A percentile compares a stretch with the other conserved stretches of the same genome.
Conservation (phyloP, 2,888 invertebrate genomes). For the Lingula anatina region DNA sequence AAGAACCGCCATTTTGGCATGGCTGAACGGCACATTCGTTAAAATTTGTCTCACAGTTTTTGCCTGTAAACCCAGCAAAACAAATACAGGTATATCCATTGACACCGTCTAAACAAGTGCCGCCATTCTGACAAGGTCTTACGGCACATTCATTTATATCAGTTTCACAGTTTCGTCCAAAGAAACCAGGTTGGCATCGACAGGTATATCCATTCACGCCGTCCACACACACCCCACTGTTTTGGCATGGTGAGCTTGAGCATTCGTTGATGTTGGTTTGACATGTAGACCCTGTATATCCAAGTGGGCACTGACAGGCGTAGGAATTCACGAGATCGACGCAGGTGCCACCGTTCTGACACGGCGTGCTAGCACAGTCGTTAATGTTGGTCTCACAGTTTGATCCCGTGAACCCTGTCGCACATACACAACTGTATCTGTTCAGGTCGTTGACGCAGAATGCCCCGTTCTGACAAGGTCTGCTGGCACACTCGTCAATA, state of each 20-base stretch:
- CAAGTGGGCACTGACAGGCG: conserved; percentile 31
- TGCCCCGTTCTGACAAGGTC: conserved; percentile 56
- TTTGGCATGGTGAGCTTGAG: conserved; percentile 9
- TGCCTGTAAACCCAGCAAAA: conserved; percentile 14
- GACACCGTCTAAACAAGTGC: conserved; percentile 11
- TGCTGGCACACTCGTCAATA: conserved; percentile 40
- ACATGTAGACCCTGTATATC: conserved; percentile 30
- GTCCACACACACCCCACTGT: conserved; percentile 11
- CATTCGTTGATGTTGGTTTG: conserved; percentile 11
- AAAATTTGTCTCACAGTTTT: conserved; percentile 74
- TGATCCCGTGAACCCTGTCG: conserved; percentile 23
- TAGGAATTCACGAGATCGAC: conserved; percentile 27
- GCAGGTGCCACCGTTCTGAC: conserved; percentile 41
- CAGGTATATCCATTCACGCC: conserved; percentile 61
- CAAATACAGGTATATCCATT: conserved; percentile 10
- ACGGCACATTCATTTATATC: conserved; percentile 42
- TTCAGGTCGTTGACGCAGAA: conserved; percentile 10
- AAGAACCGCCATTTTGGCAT: conserved; percentile 83
- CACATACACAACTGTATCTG: conserved; percentile 20
- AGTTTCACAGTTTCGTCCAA: conserved; percentile 68
- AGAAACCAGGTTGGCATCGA: conserved; percentile 74
- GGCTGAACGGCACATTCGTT: conserved; percentile 61
- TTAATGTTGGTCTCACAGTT: conserved; percentile 82
- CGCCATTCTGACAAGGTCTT: conserved; percentile 56
- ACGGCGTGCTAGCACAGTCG: conserved; percentile 62